Base-by-base conservation (phyloP, 37 sponge, comb jelly and placozoan species). In the Hexactinellida sp. region DNA sequence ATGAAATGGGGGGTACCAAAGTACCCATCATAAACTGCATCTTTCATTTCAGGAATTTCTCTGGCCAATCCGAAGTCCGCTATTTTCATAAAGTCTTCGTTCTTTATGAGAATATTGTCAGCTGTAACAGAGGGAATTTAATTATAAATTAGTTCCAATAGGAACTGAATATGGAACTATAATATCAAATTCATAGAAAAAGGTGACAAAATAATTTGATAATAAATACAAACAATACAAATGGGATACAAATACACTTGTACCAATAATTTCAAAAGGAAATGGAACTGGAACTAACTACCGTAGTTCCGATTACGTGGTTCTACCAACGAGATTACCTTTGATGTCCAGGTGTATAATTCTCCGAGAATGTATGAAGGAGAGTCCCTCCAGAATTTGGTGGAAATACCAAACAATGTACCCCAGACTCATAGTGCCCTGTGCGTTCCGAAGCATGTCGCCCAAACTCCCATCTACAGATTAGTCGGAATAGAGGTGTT, bases 381-480 rank as follows among this genome's bases (percentile, higher is more conserved):
- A 7, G 19, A 63, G 76, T 5, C 76, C 76, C 30, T 63, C 76
- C 76, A 63, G 34, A 7, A 63, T 63, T 63, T 63, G 76, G 32
- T 28, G 76, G 34, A 63, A 63, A 28, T 63, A 63, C 76, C 76
- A 63, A 63, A 63, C 76, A 7, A 63, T 63, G 76, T 63, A 63
- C 13, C 76, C 76, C 5, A 63, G 13, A 7, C 5, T 63, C 76
- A 63, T 5, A 23, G 76, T 3, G 19, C 76, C 76, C 13, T 63
- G 19, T 21, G 76, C 76, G 76, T 63, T 63, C 13, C 30, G 3
- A 3, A 63, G 13, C 76, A 63, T 63, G 76, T 63, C 76, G 13
- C 19, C 76, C 30, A 63, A n/a, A n/a, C 76, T 63, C 5, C 76
- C 76, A 63, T 63, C 76, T 63, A 63, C 3, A 47, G 16, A 47